Conservation (phyloP, 2,888 invertebrate genomes). For the Anoncus sp. region DNA sequence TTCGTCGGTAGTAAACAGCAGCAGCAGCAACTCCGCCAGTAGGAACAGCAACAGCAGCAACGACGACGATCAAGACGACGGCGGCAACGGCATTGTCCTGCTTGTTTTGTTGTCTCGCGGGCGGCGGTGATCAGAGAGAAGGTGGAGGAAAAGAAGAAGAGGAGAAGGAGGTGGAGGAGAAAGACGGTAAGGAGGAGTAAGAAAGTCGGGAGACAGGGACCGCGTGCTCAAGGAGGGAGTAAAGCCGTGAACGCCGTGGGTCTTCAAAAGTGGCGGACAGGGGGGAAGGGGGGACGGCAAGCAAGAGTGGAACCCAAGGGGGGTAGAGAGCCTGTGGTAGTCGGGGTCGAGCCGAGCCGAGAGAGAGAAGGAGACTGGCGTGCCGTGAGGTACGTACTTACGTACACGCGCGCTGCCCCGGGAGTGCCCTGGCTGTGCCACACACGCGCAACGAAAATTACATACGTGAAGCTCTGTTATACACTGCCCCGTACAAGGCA, state of each 20-base stretch:
- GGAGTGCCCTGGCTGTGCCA: slow-evolving; percentile 84
- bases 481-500: slow-evolving; percentile 81
- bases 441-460: slow-evolving; percentile 68
- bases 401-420: slow-evolving; percentile 65
- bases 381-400: slow-evolving; percentile 70
- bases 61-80: slow-evolving; percentile 55
- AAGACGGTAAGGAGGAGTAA: slow-evolving; percentile 58
- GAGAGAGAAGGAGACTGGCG: slow-evolving; percentile 71
- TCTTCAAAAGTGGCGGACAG: slow-evolving; percentile 40
- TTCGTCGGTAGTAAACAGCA: slow-evolving; percentile 27
- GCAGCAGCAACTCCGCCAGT: not conserved
- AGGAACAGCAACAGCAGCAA: slow-evolving; percentile 42
- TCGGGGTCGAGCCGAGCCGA: slow-evolving; percentile 57
- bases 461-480: slow-evolving; percentile 69
- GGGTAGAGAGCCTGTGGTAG: slow-evolving; percentile 48
- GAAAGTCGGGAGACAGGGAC: slow-evolving; percentile 52
- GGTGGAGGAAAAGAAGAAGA: slow-evolving; percentile 48
- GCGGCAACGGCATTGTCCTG: slow-evolving; percentile 68
- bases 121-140: slow-evolving; percentile 60
- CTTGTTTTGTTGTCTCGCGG: slow-evolving; percentile 74
- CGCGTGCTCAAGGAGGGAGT: slow-evolving; percentile 51
- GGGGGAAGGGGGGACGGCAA: slow-evolving; percentile 29
- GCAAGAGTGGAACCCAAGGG: slow-evolving; percentile 38
- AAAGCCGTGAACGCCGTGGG: slow-evolving; percentile 54
- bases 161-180: slow-evolving; percentile 41